Conservation (phyloP, 1,140 invertebrate species). For the Psilanteris sp. region DNA sequence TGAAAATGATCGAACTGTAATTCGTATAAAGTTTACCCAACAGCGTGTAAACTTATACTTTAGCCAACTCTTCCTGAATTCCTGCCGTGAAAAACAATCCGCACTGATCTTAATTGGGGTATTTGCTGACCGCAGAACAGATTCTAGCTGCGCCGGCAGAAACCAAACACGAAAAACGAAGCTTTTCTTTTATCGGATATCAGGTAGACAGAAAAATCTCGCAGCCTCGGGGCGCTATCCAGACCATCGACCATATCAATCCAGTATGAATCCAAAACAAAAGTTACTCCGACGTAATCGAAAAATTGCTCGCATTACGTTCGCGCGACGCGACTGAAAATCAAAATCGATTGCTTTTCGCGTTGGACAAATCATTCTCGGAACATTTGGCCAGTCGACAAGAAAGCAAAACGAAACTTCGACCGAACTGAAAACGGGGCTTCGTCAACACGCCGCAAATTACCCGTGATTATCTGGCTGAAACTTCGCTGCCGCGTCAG, state of each 20-base stretch:
- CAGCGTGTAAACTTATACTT: conserved; percentile 1
- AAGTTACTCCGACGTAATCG: conserved; percentile 62
- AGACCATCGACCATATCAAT: conserved; percentile 53
- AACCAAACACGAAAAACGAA: conserved; percentile 11
- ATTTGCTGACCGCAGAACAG: conserved; percentile 51
- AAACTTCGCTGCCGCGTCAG: conserved; percentile 9
- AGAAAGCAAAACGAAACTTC: conserved; percentile 36
- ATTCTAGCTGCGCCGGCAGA: conserved; percentile 40
- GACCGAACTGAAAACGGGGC: neutral
- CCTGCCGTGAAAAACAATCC: conserved; percentile 2
- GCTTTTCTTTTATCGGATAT: conserved; percentile 55
- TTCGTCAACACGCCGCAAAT: conserved; percentile 31
- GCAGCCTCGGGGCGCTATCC: conserved; percentile 27
- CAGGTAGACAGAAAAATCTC: conserved; percentile 54
- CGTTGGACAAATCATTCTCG: conserved; percentile 36
- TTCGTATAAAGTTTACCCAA: no score
- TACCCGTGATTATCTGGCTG: conserved; percentile 44
- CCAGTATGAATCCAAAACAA: conserved; percentile 59
- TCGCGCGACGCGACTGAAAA: conserved; percentile 55
- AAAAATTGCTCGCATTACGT: conserved; percentile 63
- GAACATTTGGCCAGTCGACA: conserved; percentile 41
- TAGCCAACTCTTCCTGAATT: neutral
- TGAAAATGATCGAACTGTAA: no score
- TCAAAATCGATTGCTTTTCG: conserved; percentile 58
- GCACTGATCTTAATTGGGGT: conserved; percentile 57